A percentile compares a stretch with the other conserved stretches of the same genome.
Conservation (phyloP, 1,140 invertebrate species). For the Bombyx mori region ASM3026992v2 NC_085110.1:10292501-10293000, state of each 20-base stretch:
- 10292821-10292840: no score
- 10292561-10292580: constrained; percentile 72
- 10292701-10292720: no score
- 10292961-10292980: constrained; percentile 71
- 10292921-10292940: constrained; percentile 22
- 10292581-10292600: constrained; percentile 71
- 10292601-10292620: constrained; percentile 71
- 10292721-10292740: no score
- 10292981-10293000: constrained; percentile 70
- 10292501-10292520: constrained; percentile 72
- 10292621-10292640: constrained; percentile 72
- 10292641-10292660: constrained; percentile 70
- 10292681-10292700: constrained; percentile 3
- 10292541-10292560: constrained; percentile 69
- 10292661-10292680: constrained; percentile 40
- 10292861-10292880: no score
- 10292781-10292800: no score
- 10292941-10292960: constrained; percentile 37
- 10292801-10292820: no score
- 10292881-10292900: no score
- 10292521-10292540: constrained; percentile 70
- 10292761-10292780: no score
- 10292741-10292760: no score
- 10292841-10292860: no score
- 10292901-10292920: no score